Percentiles rank a stretch among this genome's conserved stretches.
phyloP scores from a whole-genome alignment of 2,797 vertebrate species.

The Pangasius krempfi region DNA sequence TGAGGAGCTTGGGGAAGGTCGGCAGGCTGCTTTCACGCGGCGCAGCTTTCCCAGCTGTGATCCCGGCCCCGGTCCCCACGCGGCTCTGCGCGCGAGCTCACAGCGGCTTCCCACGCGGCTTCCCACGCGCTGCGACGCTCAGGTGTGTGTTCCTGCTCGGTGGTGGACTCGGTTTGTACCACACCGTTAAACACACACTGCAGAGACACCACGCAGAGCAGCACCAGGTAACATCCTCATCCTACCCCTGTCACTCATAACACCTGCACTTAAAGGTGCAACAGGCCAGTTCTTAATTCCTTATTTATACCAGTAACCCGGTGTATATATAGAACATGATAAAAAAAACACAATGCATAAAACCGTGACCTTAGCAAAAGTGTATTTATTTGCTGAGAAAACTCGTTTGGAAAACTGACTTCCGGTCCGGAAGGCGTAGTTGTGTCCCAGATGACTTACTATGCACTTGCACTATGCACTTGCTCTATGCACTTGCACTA shows the following conservation, averaged over 20 bases:
- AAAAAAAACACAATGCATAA: not conserved
- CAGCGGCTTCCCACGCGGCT: constrained; percentile 37
- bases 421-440: not conserved
- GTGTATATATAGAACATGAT: not conserved
- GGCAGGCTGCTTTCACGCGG: constrained; percentile 55
- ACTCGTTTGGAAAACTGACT: not conserved
- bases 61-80: constrained; percentile 55
- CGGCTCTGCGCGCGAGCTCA: not conserved
- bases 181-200: constrained; percentile 63
- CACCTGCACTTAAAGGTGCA: not conserved
- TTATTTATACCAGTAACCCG: not conserved
- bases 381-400: not conserved
- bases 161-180: constrained; percentile 75
- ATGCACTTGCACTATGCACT: too few relatives aligned
- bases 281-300: not conserved
- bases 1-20: constrained; percentile 68
- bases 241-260: not conserved
- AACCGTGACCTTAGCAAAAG: too few relatives aligned
- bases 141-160: constrained; percentile 75
- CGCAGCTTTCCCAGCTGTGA: not conserved
- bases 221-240: constrained; percentile 58
- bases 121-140: constrained; percentile 33
- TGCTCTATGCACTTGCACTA: too few relatives aligned
- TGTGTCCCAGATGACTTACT: too few relatives aligned
- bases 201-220: constrained; percentile 70